Evolutionary conservation across 2,797 vertebrate species (phyloP).

Genomic region (Spondyliosoma cantharus): DNA sequence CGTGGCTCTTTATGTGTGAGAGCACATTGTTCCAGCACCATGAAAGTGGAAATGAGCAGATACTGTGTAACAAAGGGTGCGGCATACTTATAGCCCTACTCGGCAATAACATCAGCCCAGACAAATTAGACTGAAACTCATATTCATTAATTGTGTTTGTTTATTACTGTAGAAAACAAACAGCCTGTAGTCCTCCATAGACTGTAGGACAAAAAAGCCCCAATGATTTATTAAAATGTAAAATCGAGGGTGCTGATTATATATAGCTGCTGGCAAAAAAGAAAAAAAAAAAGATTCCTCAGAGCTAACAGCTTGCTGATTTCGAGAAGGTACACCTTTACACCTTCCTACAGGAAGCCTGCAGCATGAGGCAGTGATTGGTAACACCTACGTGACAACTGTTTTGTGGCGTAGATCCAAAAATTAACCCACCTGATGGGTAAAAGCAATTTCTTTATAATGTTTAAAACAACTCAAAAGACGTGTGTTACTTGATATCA

Average conservation of each 20-base stretch:
- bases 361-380: neutral
- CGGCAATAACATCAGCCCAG: neutral
- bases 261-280: conserved; percentile 40
- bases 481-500: neutral
- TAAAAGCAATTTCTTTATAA: neutral
- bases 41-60: conserved; percentile 18
- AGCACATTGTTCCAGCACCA: neutral
- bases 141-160: conserved; percentile 35
- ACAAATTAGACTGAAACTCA: conserved; percentile 11
- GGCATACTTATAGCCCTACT: neutral
- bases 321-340: conserved; percentile 12
- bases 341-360: conserved; percentile 16
- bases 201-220: conserved; percentile 35
- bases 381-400: neutral
- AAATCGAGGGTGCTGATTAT: conserved; percentile 22
- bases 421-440: neutral
- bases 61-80: neutral
- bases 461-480: neutral
- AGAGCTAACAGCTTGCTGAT: conserved; percentile 29
- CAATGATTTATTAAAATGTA: conserved; percentile 36
- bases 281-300: neutral
- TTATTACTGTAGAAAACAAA: conserved; percentile 41
- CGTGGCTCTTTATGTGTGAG: neutral
- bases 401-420: neutral
- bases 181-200: conserved; percentile 14